Percentiles rank a stretch among this genome's conserved stretches.
phyloP scores from a whole-genome alignment of 2,113 vertebrate genomes.

The Brachypteracias leptosomus region DNA sequence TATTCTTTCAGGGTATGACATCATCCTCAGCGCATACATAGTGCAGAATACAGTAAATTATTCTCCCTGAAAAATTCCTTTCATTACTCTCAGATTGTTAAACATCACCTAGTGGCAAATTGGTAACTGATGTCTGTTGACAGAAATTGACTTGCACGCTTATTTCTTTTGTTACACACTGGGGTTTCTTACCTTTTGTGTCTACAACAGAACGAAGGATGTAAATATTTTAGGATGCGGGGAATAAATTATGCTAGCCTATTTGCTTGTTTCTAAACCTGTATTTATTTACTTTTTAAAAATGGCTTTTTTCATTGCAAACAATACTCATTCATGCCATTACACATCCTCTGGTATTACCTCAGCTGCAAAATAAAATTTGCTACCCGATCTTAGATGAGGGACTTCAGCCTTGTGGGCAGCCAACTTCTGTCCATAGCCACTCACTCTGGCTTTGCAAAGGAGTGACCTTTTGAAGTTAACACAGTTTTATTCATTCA shows the following conservation, averaged over 20 bases:
- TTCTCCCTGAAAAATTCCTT: conserved; percentile 27
- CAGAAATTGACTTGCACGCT: background rate
- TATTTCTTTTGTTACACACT: background rate
- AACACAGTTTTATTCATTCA: background rate
- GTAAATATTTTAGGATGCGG: background rate
- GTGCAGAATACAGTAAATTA: background rate
- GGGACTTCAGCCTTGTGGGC: background rate
- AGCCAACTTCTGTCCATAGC: background rate
- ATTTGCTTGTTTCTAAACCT: background rate
- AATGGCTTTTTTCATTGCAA: background rate
- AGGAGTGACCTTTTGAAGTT: background rate
- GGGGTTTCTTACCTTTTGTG: background rate
- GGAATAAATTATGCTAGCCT: background rate
- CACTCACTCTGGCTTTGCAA: background rate
- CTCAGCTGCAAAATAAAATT: background rate
- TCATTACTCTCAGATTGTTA: conserved; percentile 23
- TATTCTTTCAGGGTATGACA: conserved; percentile 8
- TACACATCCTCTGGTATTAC: background rate
- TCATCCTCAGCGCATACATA: background rate
- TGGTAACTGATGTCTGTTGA: background rate
- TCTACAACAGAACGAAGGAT: background rate
- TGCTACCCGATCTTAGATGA: background rate
- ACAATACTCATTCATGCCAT: background rate
- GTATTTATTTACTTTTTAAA: background rate
- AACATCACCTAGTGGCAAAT: conserved; percentile 33